Base-by-base conservation (phyloP, 2,797 vertebrate species). In the Macroramphosus scolopax region DNA sequence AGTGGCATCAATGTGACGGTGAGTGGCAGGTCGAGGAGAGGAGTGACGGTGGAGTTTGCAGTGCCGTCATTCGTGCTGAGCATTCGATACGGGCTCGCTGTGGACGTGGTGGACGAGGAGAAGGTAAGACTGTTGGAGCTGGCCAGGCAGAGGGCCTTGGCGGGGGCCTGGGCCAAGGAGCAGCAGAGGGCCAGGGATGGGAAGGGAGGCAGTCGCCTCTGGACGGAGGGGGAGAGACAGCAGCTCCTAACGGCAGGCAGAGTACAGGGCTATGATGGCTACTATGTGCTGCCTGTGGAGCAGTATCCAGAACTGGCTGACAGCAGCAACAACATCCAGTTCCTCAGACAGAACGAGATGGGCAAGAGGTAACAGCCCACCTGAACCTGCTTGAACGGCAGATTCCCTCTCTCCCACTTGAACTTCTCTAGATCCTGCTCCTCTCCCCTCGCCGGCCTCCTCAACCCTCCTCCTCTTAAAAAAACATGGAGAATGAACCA, bases 301-400 rank as follows among this genome's bases (percentile, higher is more conserved):
- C 96, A 99, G 84, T 99, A 98, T 77, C 94, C 96, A 39, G 95
- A 99, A 91, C 92, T 99, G 76, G 96, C 97, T 62, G 97, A 99
- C 92, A 97, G 96, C 91, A 96, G 93, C 92, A 95, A 93, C 92
- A 99, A 99, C 91, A 94, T 99, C 91, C 96, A 99, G 92, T 98
- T 99, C 85, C 91, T 99, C 89, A 92, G 97, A 98, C 97, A 99
- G 94, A 99, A 98, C 37, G 97, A 99, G 87, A 99, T 98, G 96
- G 97, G 96, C 82, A 97, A 88, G 91, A 99, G 97, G 96, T 99
- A 98, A 99, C 95, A 95, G 91, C 91, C 89, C 92, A 83, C 89
- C 67, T 52, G 88, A 83, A 83, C 89, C 87, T 81, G 84, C 87
- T 88, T 41, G 37, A 66, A 49, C 39, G 69, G 68, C 72, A 57